phyloP scores from a whole-genome alignment of 2,797 vertebrate species.

The Fistularia tabacaria region DNA sequence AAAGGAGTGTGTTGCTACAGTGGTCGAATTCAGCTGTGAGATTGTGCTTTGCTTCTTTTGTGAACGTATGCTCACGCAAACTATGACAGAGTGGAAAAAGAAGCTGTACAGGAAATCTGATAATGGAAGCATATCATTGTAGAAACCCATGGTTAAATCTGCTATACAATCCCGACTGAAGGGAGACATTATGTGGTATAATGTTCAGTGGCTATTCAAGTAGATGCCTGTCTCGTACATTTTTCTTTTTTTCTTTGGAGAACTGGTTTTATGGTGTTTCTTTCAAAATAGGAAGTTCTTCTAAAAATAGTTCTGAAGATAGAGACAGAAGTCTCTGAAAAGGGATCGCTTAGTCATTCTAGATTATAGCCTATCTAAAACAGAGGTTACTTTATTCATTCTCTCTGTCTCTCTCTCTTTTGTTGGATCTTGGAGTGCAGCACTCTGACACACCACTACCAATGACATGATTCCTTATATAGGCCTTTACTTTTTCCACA shows the following conservation, averaged over 20 bases:
- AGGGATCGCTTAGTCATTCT: slow-evolving; percentile 24
- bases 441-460: slow-evolving; percentile 24
- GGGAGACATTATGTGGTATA: slow-evolving; percentile 36
- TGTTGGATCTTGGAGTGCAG: too few species aligned
- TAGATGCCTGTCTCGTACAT: slow-evolving; percentile 20
- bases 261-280: slow-evolving; percentile 37
- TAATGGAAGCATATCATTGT: slow-evolving; percentile 36
- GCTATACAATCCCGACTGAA: slow-evolving; percentile 24
- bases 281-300: slow-evolving; percentile 39
- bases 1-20: slow-evolving; percentile 4
- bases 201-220: slow-evolving; percentile 19
- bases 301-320: slow-evolving; percentile 53
- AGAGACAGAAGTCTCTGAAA: slow-evolving; percentile 24
- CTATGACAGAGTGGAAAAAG: slow-evolving; percentile 7
- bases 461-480: slow-evolving; percentile 28
- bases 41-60: slow-evolving; percentile 9
- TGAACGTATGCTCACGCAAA: slow-evolving; percentile 3
- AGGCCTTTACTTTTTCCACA: slow-evolving; percentile 23
- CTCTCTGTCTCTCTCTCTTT: neutral
- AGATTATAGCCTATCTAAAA: slow-evolving; percentile 37
- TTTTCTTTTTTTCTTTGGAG: slow-evolving; percentile 21
- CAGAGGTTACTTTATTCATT: slow-evolving; percentile 7
- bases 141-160: slow-evolving; percentile 27
- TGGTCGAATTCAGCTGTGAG: slow-evolving; percentile 10
- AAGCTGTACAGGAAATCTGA: slow-evolving; percentile 27